These are phyloP conservation scores for Leucophenga maculata DNA, from an alignment of 2,888 invertebrate genomes.

Conservation along the genomic window DNA sequence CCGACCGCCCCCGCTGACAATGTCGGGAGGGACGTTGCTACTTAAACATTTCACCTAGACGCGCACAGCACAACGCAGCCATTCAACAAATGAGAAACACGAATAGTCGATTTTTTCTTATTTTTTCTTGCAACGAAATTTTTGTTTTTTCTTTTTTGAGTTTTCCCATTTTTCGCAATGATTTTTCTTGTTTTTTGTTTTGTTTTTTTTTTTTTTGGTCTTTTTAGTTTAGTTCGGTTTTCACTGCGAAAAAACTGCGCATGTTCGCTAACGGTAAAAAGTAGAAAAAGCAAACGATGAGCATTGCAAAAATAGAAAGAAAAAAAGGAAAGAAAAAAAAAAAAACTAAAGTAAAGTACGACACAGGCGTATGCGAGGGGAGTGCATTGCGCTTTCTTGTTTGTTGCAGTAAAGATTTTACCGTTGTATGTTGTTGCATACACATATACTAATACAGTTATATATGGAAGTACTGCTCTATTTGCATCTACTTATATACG, in stretches of 20 bases:
- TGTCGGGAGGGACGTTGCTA: constrained; percentile 54
- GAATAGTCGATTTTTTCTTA: constrained; percentile 67
- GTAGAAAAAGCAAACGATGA: not conserved
- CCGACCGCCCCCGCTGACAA: constrained; percentile 34
- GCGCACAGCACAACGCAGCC: constrained; percentile 38
- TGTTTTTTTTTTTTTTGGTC: constrained; percentile 50
- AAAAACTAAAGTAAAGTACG: not conserved
- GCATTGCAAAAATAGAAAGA: constrained; percentile 35
- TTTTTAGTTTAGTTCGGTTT: too few relatives aligned
- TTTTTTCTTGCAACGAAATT: constrained; percentile 61
- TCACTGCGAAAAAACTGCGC: constrained; percentile 63
- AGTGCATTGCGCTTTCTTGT: not conserved
- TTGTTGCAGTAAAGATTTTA: too few relatives aligned
- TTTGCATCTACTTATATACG: too few relatives aligned
- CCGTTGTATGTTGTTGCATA: too few relatives aligned
- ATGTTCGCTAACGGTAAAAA: constrained; percentile 54
- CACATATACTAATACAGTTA: too few relatives aligned
- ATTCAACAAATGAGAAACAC: constrained; percentile 68
- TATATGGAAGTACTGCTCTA: too few relatives aligned
- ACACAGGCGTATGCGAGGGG: not conserved
- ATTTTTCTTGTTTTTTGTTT: constrained; percentile 10
- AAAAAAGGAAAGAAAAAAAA: constrained; percentile 48
- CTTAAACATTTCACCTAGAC: constrained; percentile 38
- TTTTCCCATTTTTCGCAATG: constrained; percentile 19
- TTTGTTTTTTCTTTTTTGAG: constrained; percentile 33